These are phyloP conservation scores for Phataginus tetradactyla DNA, from an alignment of 2,797 vertebrate genomes.

Conservation along the genomic window DNA sequence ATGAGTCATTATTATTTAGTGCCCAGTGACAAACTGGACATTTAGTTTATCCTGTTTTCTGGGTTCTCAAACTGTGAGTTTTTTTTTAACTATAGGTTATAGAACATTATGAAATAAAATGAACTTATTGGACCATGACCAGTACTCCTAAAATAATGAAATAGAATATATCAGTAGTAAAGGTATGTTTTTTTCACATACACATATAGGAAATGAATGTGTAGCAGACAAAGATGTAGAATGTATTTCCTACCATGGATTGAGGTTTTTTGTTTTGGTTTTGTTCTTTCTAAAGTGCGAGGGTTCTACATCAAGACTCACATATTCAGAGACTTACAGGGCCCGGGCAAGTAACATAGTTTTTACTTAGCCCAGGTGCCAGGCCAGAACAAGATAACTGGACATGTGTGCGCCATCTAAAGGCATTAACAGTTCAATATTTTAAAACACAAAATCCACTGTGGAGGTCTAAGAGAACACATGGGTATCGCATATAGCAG, in stretches of 20 bases:
- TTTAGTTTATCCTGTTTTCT: background rate
- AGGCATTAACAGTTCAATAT: background rate
- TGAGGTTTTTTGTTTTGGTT: background rate
- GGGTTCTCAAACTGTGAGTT: background rate
- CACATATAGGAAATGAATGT: background rate
- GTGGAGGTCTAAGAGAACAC: background rate
- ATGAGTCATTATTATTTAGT: background rate
- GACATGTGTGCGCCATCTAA: background rate
- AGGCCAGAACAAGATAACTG: background rate
- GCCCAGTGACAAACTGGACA: background rate
- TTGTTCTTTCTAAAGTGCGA: background rate
- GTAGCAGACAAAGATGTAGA: background rate
- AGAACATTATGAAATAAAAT: background rate
- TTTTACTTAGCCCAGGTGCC: background rate
- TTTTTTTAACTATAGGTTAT: background rate
- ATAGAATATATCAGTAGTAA: background rate
- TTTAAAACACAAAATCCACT: background rate
- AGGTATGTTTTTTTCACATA: background rate
- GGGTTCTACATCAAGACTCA: background rate
- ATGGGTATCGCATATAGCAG: rapidly evolving
- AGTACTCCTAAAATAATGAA: conserved; percentile 41
- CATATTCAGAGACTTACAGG: background rate
- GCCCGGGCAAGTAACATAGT: background rate
- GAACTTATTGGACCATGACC: background rate
- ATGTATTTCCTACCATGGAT: background rate